A percentile compares a stretch with the other conserved stretches of the same genome.
Conservation (phyloP, 2,113 vertebrate species). For the Brevimyrus niger region DNA sequence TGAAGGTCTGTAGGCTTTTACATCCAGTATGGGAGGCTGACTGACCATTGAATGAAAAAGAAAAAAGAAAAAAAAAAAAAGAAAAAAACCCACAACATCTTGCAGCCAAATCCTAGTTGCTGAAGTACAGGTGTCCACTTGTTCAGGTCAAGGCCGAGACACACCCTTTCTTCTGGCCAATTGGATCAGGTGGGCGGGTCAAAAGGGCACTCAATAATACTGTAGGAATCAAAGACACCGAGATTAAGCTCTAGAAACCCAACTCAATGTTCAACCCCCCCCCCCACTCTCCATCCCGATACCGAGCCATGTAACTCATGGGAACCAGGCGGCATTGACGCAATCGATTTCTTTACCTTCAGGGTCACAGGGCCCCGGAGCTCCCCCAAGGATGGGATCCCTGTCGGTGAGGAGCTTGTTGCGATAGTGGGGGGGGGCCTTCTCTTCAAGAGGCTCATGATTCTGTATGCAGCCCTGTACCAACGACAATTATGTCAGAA, state of each 20-base stretch:
- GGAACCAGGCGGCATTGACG: neutral
- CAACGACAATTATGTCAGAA: neutral
- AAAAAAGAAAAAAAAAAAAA: neutral
- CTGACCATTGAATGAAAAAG: neutral
- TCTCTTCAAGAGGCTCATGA: conserved; percentile 34
- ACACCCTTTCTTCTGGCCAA: conserved; percentile 24
- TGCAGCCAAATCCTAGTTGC: neutral
- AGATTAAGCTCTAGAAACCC: neutral
- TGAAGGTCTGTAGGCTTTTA: neutral
- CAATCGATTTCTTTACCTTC: conserved; percentile 38
- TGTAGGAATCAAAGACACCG: conserved; percentile 23
- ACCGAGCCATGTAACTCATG: neutral
- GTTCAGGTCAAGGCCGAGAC: conserved; percentile 45
- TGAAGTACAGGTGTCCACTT: neutral
- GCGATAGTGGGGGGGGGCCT: conserved; percentile 5
- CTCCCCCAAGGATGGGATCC: conserved; percentile 55
- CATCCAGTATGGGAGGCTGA: conserved; percentile 8
- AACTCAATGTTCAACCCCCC: neutral
- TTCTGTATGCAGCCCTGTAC: conserved; percentile 48
- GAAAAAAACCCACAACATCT: neutral
- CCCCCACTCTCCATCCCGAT: neutral
- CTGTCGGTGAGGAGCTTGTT: conserved; percentile 58
- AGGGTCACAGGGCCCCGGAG: conserved; percentile 45
- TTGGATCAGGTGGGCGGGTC: conserved; percentile 35
- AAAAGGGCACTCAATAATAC: conserved; percentile 53